Percentiles rank a stretch among this genome's conserved stretches.
These are phyloP conservation scores for Camarhynchus parvulus DNA, from an alignment of 2,113 vertebrate species.

Conservation along the genomic window DNA sequence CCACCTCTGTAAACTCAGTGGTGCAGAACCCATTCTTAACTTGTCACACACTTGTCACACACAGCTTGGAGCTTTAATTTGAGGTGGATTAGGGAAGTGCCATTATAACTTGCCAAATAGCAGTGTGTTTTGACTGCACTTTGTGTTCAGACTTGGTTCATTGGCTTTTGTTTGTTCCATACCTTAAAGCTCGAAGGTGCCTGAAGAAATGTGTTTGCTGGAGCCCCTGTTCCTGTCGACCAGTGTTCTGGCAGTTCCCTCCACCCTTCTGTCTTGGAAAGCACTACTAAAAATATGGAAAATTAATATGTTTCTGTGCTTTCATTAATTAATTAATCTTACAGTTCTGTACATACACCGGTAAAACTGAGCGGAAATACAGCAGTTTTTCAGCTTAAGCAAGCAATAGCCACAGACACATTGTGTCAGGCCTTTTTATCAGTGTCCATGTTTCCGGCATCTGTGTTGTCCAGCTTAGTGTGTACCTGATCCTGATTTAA, in stretches of 20 bases:
- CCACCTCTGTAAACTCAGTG: neutral
- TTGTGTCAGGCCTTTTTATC: neutral
- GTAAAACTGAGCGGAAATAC: neutral
- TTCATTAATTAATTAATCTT: neutral
- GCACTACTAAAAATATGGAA: neutral
- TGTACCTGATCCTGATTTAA: neutral
- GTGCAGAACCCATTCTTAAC: neutral
- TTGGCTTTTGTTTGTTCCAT: neutral
- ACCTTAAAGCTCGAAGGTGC: neutral
- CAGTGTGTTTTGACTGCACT: neutral
- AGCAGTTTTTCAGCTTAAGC: neutral
- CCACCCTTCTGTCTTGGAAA: neutral
- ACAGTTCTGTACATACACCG: neutral
- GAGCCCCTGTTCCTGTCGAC: neutral
- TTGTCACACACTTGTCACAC: neutral
- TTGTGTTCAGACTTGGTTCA: neutral
- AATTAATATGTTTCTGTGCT: neutral
- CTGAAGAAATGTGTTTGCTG: neutral
- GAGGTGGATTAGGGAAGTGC: neutral
- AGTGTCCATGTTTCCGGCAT: neutral
- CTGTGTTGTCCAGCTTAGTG: rapidly evolving
- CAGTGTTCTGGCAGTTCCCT: neutral
- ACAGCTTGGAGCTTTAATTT: neutral
- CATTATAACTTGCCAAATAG: neutral
- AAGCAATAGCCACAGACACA: neutral